Evolutionary conservation across 2,888 invertebrate species (phyloP), one percentile per base, ranked within the genome.

Genomic region (Diogma glabrata): DNA sequence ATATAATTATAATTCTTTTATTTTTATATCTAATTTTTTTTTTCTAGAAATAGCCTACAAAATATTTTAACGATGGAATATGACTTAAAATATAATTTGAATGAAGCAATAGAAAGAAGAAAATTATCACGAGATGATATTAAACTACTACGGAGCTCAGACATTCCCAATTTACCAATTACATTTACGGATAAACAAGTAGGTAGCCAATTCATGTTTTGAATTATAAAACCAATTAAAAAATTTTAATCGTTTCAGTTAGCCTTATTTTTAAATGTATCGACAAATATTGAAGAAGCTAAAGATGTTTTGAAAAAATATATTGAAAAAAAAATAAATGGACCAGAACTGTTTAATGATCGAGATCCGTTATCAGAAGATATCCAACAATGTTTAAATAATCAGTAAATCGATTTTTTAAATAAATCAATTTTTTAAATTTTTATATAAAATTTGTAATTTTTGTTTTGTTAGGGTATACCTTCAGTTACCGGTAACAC

Each of bases 331-430:
- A 73, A 78, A 55, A 74, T 74, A 57, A 75, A 74, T 56, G 72
- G 73, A 0, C 79, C 82, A 1, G 81, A 82, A 60, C 73, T 82
- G 56, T 84, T 82, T 59, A 73, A 72, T 50, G 73, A 78, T 53
- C 71, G 83, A 49, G 67, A 75, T 60, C 60, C 74, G 10, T 60
- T 60, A 2, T 56, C 57, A 2, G 65, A 67, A 3, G 68, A 67
- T 51, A 55, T 75, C 14, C 64, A 70, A 51, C 64, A 66, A 54
- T 67, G 70, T 19, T 59, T 79, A 56, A 70, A 69, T 54, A 69
- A 73, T 4, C 67, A 75, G 63, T 77, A 74, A 62, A 67, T 75
- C 8, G 4, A 36, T 36, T 36, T 36, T 36, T 12, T 36, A 36
- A 24, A 43, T n/a, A 16, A 16, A 9, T 14, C 6, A 22, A 12